Base-by-base conservation (phyloP, 1,140 invertebrate genomes). In the Drosophila takahashii region DNA sequence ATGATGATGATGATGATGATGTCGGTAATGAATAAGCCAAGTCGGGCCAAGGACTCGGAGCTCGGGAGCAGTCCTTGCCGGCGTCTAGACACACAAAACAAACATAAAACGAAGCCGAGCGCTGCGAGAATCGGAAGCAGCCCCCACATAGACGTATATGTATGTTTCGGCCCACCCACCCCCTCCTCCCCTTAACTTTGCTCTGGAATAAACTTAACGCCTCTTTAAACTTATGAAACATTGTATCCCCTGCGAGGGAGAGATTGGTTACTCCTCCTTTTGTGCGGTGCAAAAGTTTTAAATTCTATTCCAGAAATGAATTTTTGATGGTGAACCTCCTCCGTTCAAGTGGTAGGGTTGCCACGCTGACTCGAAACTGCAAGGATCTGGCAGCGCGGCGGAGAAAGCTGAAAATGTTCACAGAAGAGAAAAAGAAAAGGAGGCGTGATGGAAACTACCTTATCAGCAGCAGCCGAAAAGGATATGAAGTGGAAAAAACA, bases 191-290 rank as follows among this genome's bases (percentile, higher is more conserved):
- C 11, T 1, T 18, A 22, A 62, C 48, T 15, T 48, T 22, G 37
- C 52, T 41, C 64, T 44, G 44, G 66, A 83, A 77, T 77, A 78
- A 83, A 87, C 84, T 87, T 89, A 87, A 87, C 76, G 84, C 84
- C 84, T 83, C 84, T 84, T 87, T 89, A 87, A 86, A 74, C 77
- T 80, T 78, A 69, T 74, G 73, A 89, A 89, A 89, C 77, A 89
- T 77, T 73, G 71, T 77, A 78, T 80, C 73, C 81, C 73, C 81
- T 73, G 62, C 29, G 72, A 61, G 27, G 15, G 9, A 54, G 26
- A 5, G 6, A 10, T 2, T 10, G 27, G 9, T n/a, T 41, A 0
- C 16, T 9, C 4, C 26, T 18, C 16, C 26, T 27, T 27, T 52
- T 45, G 54, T 61, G 70, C 15, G 39, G 39, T 59, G 54, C 50